A percentile compares a stretch with the other conserved stretches of the same genome.
Evolutionary conservation across 53 echinoderm and acorn worm genomes (phyloP).

Genomic region (Stichopus horrens): DNA sequence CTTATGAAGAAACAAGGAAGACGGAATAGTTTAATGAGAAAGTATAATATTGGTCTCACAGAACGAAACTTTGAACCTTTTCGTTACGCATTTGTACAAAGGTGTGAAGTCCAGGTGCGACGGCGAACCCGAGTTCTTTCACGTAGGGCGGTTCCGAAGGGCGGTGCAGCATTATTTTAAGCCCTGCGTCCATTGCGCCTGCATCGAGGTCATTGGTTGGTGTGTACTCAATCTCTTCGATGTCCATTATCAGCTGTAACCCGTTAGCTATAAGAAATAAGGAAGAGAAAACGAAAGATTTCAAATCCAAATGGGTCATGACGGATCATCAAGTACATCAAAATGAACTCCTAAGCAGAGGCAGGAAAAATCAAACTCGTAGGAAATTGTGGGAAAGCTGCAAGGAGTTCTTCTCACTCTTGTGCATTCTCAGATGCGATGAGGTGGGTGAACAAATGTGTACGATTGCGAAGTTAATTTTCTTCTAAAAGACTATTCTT

Average conservation of each 20-base stretch:
- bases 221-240: conserved; percentile 75
- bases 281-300: too few species aligned
- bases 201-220: conserved; percentile 82
- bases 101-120: conserved; percentile 70
- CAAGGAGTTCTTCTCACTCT: too few species aligned
- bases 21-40: not conserved
- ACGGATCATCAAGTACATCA: too few species aligned
- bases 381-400: too few species aligned
- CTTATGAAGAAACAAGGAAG: not conserved
- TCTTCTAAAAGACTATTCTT: too few species aligned
- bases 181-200: conserved; percentile 78
- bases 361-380: too few species aligned
- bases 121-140: conserved; percentile 80
- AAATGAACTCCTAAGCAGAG: too few species aligned
- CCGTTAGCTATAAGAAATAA: conserved; percentile 64
- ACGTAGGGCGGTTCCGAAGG: conserved; percentile 85
- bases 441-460: too few species aligned
- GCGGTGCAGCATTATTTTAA: conserved; percentile 81
- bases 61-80: conserved; percentile 50
- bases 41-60: too few species aligned
- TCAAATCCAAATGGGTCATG: too few species aligned
- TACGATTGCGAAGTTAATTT: too few species aligned
- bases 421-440: too few species aligned
- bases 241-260: conserved; percentile 66
- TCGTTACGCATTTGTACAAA: conserved; percentile 74